A percentile compares a stretch with the other conserved stretches of the same genome.
phyloP scores from a whole-genome alignment of 2,797 vertebrate genomes.

The Alca torda region DNA sequence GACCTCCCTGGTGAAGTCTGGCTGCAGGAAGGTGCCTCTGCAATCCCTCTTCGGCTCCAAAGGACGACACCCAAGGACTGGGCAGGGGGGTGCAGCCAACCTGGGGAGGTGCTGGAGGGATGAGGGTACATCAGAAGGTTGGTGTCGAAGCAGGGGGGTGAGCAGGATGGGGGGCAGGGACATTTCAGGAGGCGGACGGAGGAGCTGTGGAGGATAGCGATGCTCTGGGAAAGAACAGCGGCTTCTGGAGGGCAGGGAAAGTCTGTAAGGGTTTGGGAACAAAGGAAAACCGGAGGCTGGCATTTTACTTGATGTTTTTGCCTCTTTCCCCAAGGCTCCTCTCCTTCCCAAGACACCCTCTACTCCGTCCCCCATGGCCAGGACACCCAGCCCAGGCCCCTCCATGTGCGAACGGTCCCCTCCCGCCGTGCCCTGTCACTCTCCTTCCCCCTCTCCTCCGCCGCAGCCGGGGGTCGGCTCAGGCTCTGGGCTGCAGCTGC shows the following conservation, averaged over 20 bases:
- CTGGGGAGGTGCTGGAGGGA: not conserved
- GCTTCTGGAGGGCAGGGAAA: not conserved
- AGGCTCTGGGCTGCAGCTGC: not conserved
- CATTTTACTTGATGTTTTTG: not conserved
- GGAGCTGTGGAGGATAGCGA: not conserved
- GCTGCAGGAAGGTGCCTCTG: not conserved
- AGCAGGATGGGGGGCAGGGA: not conserved
- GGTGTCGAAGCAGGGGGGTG: not conserved
- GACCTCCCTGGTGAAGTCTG: not conserved
- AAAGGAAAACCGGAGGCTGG: not conserved
- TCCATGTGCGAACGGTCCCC: not conserved
- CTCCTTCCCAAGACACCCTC: not conserved
- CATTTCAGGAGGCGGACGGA: not conserved
- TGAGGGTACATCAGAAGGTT: not conserved
- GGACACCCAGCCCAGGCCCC: not conserved
- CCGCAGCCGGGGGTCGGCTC: not conserved
- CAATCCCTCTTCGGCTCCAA: not conserved
- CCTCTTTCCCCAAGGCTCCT: not conserved
- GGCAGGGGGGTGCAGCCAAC: not conserved
- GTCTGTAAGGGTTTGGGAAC: not conserved
- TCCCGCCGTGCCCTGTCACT: not conserved
- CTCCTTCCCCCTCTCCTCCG: not conserved
- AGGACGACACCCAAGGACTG: not conserved
- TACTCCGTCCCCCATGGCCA: not conserved
- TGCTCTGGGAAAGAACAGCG: not conserved